Evolutionary conservation across 2,113 vertebrate species (phyloP).

Genomic region (Nycticebus coucang): DNA sequence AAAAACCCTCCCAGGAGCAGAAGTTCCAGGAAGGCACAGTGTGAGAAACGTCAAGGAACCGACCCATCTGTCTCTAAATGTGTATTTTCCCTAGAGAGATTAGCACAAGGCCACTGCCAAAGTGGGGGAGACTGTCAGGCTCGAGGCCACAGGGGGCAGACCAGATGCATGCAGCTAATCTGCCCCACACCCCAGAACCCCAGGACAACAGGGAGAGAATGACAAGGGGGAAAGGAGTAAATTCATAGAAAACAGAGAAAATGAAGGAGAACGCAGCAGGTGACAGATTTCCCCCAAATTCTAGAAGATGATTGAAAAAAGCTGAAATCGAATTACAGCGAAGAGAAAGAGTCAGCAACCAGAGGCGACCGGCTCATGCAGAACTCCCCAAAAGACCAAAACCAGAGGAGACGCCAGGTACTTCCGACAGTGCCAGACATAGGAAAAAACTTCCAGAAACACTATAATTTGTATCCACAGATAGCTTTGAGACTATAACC

Average conservation of each 20-base stretch:
- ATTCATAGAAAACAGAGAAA: constrained; percentile 1
- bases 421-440: not conserved
- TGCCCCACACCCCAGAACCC: not conserved
- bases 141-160: not conserved
- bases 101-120: not conserved
- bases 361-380: not conserved
- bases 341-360: not conserved
- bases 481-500: not conserved
- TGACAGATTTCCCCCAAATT: not conserved
- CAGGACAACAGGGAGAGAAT: not conserved
- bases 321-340: not conserved
- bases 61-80: not conserved
- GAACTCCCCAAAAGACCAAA: not conserved
- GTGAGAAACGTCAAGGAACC: not conserved
- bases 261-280: not conserved
- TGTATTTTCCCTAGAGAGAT: not conserved
- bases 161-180: not conserved
- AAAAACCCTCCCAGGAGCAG: not conserved
- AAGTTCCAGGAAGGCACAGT: not conserved
- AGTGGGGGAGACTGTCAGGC: not conserved
- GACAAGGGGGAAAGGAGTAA: not conserved
- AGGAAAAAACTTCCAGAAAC: not conserved
- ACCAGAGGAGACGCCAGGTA: not conserved
- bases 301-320: not conserved
- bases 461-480: not conserved